Conservation (phyloP, 2,797 vertebrate species). For the Acomys russatus region DNA sequence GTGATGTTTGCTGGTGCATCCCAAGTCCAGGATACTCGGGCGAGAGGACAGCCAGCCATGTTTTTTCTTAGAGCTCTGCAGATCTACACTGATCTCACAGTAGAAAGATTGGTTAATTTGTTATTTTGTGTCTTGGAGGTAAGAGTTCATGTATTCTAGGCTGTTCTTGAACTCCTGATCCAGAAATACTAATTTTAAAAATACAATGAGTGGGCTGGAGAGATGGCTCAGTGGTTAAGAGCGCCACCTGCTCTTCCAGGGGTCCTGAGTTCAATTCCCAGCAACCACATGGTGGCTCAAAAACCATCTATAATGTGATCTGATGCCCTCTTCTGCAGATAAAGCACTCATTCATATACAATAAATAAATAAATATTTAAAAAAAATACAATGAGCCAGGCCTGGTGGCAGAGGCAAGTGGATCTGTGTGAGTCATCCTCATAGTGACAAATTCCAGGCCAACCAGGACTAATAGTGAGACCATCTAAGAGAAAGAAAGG, state of each 20-base stretch:
- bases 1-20: neutral
- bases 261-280: too few species aligned
- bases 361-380: too few species aligned
- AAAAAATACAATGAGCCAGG: neutral
- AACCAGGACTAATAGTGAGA: neutral
- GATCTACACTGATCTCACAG: neutral
- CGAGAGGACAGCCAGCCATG: neutral
- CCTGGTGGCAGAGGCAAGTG: neutral
- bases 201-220: neutral
- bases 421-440: neutral
- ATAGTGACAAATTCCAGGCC: neutral
- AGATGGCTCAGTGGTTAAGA: too few species aligned
- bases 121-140: neutral
- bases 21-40: neutral
- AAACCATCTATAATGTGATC: too few species aligned
- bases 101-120: neutral
- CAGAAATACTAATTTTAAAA: constrained; percentile 18
- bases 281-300: too few species aligned
- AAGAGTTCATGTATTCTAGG: neutral
- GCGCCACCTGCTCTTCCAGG: too few species aligned
- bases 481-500: neutral
- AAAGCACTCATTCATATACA: too few species aligned
- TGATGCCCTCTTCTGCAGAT: too few species aligned
- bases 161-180: neutral
- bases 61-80: neutral